phyloP scores from a whole-genome alignment of 2,888 invertebrate genomes.

The Dexiosoma caninum region DNA sequence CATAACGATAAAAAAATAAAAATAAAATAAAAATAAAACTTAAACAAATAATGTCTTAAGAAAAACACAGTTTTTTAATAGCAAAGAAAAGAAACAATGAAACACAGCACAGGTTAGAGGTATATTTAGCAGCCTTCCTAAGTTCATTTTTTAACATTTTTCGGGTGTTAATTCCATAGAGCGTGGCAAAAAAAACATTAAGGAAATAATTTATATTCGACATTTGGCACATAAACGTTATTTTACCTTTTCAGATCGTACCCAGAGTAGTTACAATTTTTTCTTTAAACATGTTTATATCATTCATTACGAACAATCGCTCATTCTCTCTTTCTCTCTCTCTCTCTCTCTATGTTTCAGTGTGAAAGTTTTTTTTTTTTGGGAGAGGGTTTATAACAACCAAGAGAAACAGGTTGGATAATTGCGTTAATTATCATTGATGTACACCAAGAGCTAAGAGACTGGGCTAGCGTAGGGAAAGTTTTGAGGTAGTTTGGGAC shows the following conservation, averaged over 20 bases:
- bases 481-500: constrained; percentile 57
- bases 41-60: neutral
- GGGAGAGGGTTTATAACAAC: constrained; percentile 23
- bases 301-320: constrained; percentile 54
- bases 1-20: neutral
- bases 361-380: constrained; percentile 11
- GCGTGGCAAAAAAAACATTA: constrained; percentile 55
- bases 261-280: constrained; percentile 72
- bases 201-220: constrained; percentile 50
- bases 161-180: constrained; percentile 52
- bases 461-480: constrained; percentile 63
- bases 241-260: constrained; percentile 78
- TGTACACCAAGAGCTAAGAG: constrained; percentile 70
- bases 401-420: constrained; percentile 54
- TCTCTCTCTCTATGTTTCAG: too few relatives aligned
- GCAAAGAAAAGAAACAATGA: constrained; percentile 1
- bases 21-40: constrained; percentile 8
- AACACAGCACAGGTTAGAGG: constrained; percentile 46
- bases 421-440: constrained; percentile 56
- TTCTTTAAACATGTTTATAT: constrained; percentile 61
- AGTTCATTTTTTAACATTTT: constrained; percentile 12
- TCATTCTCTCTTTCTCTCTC: constrained; percentile 55
- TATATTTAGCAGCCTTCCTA: constrained; percentile 39
- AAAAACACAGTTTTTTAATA: neutral
- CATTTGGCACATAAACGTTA: constrained; percentile 47